Evolutionary conservation across 2,113 vertebrate genomes (phyloP).

Genomic region (Acanthisitta chloris): DNA sequence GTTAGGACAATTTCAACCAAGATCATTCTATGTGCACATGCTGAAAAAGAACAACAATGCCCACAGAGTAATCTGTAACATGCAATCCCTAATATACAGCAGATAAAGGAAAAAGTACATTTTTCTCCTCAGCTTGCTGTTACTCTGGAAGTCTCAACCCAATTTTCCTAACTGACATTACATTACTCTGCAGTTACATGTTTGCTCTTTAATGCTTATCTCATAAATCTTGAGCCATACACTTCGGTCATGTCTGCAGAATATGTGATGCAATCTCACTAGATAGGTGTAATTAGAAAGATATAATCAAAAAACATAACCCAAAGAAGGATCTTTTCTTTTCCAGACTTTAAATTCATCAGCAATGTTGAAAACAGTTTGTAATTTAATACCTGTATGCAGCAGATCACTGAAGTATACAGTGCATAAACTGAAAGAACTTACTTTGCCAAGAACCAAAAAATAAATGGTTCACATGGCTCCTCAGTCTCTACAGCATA

Average conservation of each 20-base stretch:
- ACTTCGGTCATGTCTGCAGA: slow-evolving; percentile 60
- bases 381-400: background rate
- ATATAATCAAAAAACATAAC: slow-evolving; percentile 63
- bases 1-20: background rate
- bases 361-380: background rate
- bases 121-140: background rate
- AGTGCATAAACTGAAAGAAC: background rate
- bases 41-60: background rate
- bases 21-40: background rate
- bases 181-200: slow-evolving; percentile 15
- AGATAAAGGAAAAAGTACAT: background rate
- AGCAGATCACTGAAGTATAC: background rate
- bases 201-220: slow-evolving; percentile 56
- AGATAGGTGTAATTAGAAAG: slow-evolving; percentile 60
- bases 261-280: slow-evolving; percentile 68
- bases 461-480: background rate
- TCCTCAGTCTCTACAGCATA: background rate
- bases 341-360: background rate
- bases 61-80: background rate
- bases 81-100: background rate
- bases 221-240: slow-evolving; percentile 49
- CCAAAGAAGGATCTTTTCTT: slow-evolving; percentile 3
- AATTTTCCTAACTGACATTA: slow-evolving; percentile 41
- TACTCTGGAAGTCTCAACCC: background rate
- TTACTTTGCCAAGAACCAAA: background rate